phyloP scores from a whole-genome alignment of 2,888 invertebrate genomes.

The Rosalia funebris region DNA sequence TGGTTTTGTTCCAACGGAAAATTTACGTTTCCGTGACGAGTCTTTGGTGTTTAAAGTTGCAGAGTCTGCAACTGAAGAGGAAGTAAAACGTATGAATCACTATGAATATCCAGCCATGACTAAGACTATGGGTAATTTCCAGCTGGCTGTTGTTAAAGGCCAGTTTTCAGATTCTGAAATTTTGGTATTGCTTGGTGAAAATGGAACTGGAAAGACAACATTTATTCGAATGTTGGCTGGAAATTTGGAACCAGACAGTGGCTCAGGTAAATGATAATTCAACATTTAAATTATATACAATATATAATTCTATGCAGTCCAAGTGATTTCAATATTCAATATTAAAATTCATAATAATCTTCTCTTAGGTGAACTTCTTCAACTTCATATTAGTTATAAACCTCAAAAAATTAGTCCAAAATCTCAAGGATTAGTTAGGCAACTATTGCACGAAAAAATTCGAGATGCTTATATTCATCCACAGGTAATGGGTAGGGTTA shows the following conservation, averaged over 20 bases:
- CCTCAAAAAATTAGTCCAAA: constrained; percentile 99
- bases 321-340: no score
- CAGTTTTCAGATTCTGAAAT: constrained; percentile 99
- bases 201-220: constrained; percentile 99
- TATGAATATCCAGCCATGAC: constrained; percentile 95
- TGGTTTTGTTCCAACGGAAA: constrained; percentile 99
- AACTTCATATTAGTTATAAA: constrained; percentile 98
- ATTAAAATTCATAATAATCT: no score
- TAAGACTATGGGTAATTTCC: constrained; percentile 84
- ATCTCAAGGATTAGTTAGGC: constrained; percentile 91
- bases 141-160: constrained; percentile 83
- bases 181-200: constrained; percentile 94
- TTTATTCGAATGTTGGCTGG: constrained; percentile 99
- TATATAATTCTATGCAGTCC: no score
- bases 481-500: no score
- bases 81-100: constrained; percentile 95
- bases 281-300: no score
- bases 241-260: constrained; percentile 89
- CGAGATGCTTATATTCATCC: constrained; percentile 98
- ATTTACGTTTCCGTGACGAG: constrained; percentile 96
- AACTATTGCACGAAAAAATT: constrained; percentile 95
- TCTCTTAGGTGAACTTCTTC: constrained; percentile 84
- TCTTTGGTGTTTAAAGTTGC: constrained; percentile 98
- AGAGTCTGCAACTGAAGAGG: constrained; percentile 97
- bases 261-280: constrained; percentile 71